phyloP scores from a whole-genome alignment of 2,113 vertebrate genomes.

The Oryzias melastigma region DNA sequence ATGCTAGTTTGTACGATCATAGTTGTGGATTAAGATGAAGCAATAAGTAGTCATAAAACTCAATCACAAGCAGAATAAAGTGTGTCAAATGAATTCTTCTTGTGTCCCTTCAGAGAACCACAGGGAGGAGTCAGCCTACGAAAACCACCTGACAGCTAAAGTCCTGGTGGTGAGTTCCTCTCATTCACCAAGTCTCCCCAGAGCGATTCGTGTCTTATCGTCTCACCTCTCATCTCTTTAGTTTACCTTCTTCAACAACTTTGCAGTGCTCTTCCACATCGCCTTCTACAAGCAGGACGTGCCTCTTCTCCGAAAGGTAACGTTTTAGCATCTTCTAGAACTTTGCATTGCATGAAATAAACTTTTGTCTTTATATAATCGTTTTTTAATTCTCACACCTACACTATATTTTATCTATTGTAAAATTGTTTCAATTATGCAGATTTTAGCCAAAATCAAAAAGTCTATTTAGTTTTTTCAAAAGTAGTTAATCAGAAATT shows the following conservation, averaged over 20 bases:
- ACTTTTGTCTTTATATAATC: no score
- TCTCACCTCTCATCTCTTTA: constrained; percentile 28
- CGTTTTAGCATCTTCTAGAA: neutral
- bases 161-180: constrained; percentile 77
- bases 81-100: no score
- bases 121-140: constrained; percentile 77
- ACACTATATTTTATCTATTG: no score
- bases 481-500: no score
- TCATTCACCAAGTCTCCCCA: neutral
- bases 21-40: neutral
- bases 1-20: neutral
- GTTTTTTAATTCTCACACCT: no score
- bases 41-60: neutral
- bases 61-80: no score
- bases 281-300: constrained; percentile 82
- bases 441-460: no score
- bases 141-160: constrained; percentile 80
- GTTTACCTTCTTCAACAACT: constrained; percentile 85
- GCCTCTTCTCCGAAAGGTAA: constrained; percentile 79
- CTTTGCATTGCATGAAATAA: no score
- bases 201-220: neutral
- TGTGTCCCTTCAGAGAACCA: constrained; percentile 74
- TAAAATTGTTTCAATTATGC: no score
- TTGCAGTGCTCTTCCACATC: constrained; percentile 83
- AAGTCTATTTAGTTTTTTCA: no score